Evolutionary conservation across 2,888 invertebrate species (phyloP), one percentile per base, ranked within the genome.

Genomic region (Phyllotreta striolata): DNA sequence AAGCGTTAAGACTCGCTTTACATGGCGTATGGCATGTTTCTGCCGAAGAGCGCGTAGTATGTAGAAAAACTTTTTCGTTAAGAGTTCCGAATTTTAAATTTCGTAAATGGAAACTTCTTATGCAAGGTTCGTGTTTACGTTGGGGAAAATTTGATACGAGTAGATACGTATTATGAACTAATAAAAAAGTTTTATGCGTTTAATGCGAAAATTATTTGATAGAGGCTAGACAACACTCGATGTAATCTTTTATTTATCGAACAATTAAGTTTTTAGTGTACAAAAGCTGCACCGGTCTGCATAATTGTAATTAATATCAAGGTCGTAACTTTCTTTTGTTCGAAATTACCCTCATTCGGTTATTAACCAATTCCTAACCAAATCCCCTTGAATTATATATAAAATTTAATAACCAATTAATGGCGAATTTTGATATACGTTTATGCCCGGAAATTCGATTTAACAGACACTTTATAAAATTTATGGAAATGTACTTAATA

Each of bases 401-500:
- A 55, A 58, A 63, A 67, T 52, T 49, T 61, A 60, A 67, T 65
- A 64, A 57, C 54, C 62, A 64, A 64, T 62, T 62, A 60, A 62
- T 59, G 35, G 44, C n/a, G 24, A 62, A 60, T 49, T 57, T 64
- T 67, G 67, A 62, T 64, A 62, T 54, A 64, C 57, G 56, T 65
- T 54, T 60, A 63, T 55, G 63, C 49, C 61, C 55, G 64, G 60
- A 60, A 63, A 49, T 60, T 65, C 63, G 55, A 52, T 63, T 59
- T 67, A 67, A 67, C 64, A 65, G 67, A 67, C 63, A 65, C 67
- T 65, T 65, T 60, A 65, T 62, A 55, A 62, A 64, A 67, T 67
- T 65, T 67, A 67, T 67, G 67, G 62, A 65, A 62, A 65, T 44
- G 44, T 59, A 63, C 46, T 59, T 43, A 51, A 41, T 44, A 67